phyloP scores from a whole-genome alignment of 2,888 invertebrate species.

The Sarcophaga caerulescens region DNA sequence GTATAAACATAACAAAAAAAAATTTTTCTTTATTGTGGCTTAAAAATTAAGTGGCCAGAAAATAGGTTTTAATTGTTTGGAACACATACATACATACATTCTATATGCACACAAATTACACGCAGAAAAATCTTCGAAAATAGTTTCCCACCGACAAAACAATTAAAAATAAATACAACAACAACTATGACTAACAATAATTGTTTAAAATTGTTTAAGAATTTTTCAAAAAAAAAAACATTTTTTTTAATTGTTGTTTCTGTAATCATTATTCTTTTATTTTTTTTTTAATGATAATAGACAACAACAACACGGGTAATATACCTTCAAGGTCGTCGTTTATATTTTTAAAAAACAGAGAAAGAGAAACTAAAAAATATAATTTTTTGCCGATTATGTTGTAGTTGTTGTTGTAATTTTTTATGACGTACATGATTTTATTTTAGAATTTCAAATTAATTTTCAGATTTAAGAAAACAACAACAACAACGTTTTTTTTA shows the following conservation, averaged over 20 bases:
- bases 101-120: too few species aligned
- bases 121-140: background rate
- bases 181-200: background rate
- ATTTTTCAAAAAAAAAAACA: conserved; percentile 4
- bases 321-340: conserved; percentile 23
- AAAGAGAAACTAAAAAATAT: background rate
- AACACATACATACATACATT: background rate
- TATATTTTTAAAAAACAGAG: background rate
- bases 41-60: background rate
- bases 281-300: background rate
- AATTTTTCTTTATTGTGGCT: background rate
- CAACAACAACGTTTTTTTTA: background rate
- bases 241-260: background rate
- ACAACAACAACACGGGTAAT: background rate
- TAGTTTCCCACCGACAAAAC: background rate
- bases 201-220: background rate
- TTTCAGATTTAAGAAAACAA: background rate
- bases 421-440: conserved; percentile 36
- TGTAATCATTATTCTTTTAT: background rate
- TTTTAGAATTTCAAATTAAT: background rate
- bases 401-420: conserved; percentile 24
- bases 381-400: background rate
- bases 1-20: background rate
- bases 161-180: background rate
- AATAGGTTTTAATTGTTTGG: background rate